Conservation (phyloP, 2,797 vertebrate genomes). For the Sebastes diploproa region DNA sequence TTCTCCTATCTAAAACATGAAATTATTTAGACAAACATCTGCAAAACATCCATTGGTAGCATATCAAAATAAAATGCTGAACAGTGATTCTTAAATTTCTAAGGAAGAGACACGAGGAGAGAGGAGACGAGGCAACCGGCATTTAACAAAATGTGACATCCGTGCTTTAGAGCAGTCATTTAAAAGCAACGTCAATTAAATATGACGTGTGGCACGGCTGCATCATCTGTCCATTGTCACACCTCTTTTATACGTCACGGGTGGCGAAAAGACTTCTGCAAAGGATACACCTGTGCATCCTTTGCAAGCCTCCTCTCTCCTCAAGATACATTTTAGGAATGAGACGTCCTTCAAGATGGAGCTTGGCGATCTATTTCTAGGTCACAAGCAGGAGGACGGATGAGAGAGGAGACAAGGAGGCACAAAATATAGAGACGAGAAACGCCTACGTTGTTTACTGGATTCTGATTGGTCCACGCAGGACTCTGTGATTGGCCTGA, state of each 20-base stretch:
- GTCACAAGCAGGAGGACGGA: neutral
- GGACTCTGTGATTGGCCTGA: conserved; percentile 22
- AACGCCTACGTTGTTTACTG: neutral
- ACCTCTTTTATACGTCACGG: neutral
- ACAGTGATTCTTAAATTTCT: neutral
- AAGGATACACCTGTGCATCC: neutral
- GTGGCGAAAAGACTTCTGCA: neutral
- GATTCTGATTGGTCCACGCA: neutral
- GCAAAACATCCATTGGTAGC: neutral
- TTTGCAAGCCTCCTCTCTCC: neutral
- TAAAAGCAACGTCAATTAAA: neutral
- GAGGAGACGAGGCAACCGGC: too few species aligned
- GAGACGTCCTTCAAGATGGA: neutral
- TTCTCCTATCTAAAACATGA: neutral
- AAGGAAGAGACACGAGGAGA: neutral
- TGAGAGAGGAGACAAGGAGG: neutral
- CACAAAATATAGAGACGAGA: neutral
- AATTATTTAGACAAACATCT: neutral
- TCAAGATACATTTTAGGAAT: neutral
- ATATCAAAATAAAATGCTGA: neutral
- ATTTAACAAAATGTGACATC: neutral
- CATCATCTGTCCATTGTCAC: neutral
- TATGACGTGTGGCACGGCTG: neutral
- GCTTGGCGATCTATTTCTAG: neutral
- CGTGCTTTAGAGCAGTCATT: neutral